Percentiles rank a stretch among this genome's conserved stretches.
Evolutionary conservation across 2,797 vertebrate species (phyloP).

Genomic region (Tenualosa ilisha): DNA sequence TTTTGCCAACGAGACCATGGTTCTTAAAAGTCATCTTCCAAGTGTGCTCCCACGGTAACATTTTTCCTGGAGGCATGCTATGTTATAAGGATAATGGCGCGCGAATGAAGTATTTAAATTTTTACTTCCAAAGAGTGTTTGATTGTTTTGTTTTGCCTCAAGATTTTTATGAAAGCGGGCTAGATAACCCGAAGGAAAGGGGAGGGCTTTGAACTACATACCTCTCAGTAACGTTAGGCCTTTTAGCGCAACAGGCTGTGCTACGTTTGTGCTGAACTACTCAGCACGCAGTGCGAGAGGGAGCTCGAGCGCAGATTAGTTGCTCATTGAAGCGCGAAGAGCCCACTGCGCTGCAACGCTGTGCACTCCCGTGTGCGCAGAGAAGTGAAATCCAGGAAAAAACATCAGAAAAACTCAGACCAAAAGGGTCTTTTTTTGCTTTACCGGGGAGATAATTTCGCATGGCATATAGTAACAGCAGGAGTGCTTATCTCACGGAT

Average conservation of each 20-base stretch:
- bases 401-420: constrained; percentile 10
- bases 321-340: constrained; percentile 14
- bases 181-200: background rate
- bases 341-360: constrained; percentile 5
- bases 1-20: background rate
- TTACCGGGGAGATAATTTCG: background rate
- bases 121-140: background rate
- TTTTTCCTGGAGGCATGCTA: background rate
- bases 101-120: background rate
- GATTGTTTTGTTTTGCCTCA: background rate
- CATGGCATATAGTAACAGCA: background rate
- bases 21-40: background rate
- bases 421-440: background rate
- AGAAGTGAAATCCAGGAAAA: background rate
- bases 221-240: background rate
- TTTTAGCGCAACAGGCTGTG: background rate
- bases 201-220: background rate
- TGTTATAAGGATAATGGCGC: background rate
- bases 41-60: background rate
- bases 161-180: background rate
- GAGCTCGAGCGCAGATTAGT: constrained; percentile 22
- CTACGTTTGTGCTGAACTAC: background rate
- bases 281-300: constrained; percentile 18
- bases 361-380: constrained; percentile 5
- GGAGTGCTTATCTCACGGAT: background rate